Percentiles rank a stretch among this genome's conserved stretches.
Conservation (phyloP, 2,888 invertebrate species). For the Gnatocerus cornutus region DNA sequence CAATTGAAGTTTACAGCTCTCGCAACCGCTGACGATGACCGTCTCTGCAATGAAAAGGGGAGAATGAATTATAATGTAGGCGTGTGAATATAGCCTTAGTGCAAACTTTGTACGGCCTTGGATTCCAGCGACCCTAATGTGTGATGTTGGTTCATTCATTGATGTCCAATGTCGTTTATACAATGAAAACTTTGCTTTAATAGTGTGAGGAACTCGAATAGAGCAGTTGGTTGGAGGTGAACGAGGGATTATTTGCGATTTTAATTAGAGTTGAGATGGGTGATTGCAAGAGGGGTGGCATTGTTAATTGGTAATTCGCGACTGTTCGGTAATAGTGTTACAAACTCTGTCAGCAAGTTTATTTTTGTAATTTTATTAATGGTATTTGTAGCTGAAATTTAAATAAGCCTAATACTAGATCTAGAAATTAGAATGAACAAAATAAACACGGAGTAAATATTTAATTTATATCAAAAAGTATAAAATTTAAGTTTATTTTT, state of each 20-base stretch:
- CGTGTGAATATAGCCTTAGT: slow-evolving; percentile 20
- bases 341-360: too few species aligned
- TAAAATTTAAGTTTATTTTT: too few species aligned
- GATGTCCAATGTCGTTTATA: slow-evolving; percentile 14
- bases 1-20: slow-evolving; percentile 76
- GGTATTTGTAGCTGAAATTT: too few species aligned
- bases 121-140: slow-evolving; percentile 24
- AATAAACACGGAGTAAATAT: too few species aligned
- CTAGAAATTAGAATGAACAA: too few species aligned
- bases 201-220: neutral
- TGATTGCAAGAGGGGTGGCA: slow-evolving; percentile 12
- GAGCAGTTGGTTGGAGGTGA: too few species aligned
- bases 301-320: neutral
- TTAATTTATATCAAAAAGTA: too few species aligned
- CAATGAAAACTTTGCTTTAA: neutral
- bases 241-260: slow-evolving; percentile 23
- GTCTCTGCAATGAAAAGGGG: slow-evolving; percentile 73
- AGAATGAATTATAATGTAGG: slow-evolving; percentile 10
- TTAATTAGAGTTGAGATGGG: slow-evolving; percentile 19
- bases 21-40: slow-evolving; percentile 77
- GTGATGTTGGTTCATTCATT: slow-evolving; percentile 12
- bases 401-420: too few species aligned
- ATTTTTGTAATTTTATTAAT: too few species aligned
- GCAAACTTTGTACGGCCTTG: slow-evolving; percentile 4
- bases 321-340: too few species aligned